Evolutionary conservation across 2,113 vertebrate species (phyloP).

Genomic region (Pachycephala philippinensis): DNA sequence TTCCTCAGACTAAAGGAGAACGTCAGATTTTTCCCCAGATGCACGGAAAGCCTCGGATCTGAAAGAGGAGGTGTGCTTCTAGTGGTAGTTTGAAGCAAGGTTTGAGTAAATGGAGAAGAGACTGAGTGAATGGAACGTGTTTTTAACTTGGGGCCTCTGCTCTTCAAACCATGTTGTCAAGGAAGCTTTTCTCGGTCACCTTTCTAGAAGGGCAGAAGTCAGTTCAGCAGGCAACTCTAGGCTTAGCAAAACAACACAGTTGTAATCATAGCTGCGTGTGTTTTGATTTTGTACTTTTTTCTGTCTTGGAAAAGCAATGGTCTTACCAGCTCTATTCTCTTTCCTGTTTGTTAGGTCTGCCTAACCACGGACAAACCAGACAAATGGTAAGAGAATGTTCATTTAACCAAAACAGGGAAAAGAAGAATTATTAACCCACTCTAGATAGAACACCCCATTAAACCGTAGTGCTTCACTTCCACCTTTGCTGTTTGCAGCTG

Average conservation of each 20-base stretch:
- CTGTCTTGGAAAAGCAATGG: constrained; percentile 65
- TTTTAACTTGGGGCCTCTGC: background rate
- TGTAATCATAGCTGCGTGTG: constrained; percentile 51
- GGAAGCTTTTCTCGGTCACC: background rate
- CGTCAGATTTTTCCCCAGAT: background rate
- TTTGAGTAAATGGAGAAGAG: background rate
- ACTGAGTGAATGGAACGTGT: background rate
- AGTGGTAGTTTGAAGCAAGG: background rate
- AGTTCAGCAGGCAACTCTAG: constrained; percentile 6
- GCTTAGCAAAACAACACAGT: constrained; percentile 38
- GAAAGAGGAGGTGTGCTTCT: background rate
- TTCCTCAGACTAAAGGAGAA: background rate
- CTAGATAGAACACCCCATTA: constrained; percentile 45
- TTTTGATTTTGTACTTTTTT: constrained; percentile 67
- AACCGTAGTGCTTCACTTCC: constrained; percentile 3
- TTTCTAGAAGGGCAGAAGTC: background rate
- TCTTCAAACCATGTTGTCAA: background rate
- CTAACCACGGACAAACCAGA: constrained; percentile 84
- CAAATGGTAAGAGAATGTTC: constrained; percentile 82
- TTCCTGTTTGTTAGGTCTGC: constrained; percentile 79
- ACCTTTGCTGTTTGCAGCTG: constrained; percentile 56
- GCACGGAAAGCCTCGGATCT: background rate
- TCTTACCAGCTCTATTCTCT: constrained; percentile 69
- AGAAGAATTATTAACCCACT: constrained; percentile 16
- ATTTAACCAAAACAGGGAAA: constrained; percentile 62